These are phyloP conservation scores for Panthera leo DNA, from an alignment of 2,113 vertebrate species.

Conservation along the genomic window DNA sequence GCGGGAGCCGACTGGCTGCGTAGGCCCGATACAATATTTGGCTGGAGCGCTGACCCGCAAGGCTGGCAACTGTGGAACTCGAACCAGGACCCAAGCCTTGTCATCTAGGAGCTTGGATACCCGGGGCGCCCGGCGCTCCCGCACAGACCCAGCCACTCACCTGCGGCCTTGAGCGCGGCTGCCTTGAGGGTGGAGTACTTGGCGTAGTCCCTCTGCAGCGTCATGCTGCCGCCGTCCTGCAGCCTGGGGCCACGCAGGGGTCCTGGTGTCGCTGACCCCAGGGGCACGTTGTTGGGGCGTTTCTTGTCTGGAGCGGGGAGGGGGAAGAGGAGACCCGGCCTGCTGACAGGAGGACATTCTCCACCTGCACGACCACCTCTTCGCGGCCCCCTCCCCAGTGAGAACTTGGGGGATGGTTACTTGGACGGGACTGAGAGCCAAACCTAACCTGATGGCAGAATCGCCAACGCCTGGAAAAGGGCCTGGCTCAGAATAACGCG, in stretches of 20 bases:
- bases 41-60: neutral
- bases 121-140: accelerated
- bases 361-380: neutral
- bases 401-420: neutral
- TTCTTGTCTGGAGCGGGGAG: conserved; percentile 79
- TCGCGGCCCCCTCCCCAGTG: neutral
- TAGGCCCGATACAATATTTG: neutral
- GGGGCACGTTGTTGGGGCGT: conserved; percentile 76
- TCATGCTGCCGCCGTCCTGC: conserved; percentile 67
- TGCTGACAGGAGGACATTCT: neutral
- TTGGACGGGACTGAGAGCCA: neutral
- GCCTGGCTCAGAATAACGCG: neutral
- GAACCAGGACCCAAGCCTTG: neutral
- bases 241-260: conserved; percentile 74
- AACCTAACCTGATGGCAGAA: neutral
- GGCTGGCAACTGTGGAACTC: neutral
- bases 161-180: conserved; percentile 80
- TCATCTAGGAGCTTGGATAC: neutral
- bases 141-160: conserved; percentile 73
- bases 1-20: neutral
- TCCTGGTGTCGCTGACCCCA: conserved; percentile 63
- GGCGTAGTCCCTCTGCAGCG: conserved; percentile 74
- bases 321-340: neutral
- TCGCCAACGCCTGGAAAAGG: neutral
- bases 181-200: conserved; percentile 83